phyloP scores from a whole-genome alignment of 2,797 vertebrate species.

The Melanotaenia maccullochi region DNA sequence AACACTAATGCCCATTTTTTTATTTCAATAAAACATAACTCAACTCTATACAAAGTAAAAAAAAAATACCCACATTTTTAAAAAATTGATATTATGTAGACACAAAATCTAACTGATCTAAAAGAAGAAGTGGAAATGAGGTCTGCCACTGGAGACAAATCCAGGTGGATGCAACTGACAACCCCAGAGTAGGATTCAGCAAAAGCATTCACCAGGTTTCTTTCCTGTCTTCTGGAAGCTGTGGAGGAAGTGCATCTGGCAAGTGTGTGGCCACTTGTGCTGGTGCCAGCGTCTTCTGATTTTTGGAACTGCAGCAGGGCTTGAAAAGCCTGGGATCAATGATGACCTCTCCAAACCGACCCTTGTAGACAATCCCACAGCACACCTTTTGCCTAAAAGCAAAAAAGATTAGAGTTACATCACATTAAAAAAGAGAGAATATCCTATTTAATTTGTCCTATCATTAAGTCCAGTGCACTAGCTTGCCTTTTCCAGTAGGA shows the following conservation, averaged over 20 bases:
- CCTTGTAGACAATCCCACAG: slow-evolving; percentile 88
- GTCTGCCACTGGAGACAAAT: slow-evolving; percentile 91
- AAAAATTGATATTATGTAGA: slow-evolving; percentile 52
- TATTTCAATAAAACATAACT: slow-evolving; percentile 67
- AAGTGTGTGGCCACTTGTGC: slow-evolving; percentile 73
- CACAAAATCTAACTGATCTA: slow-evolving; percentile 61
- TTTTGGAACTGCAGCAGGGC: slow-evolving; percentile 86
- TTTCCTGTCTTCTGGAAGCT: slow-evolving; percentile 75
- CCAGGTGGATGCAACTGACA: slow-evolving; percentile 74
- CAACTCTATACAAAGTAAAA: slow-evolving; percentile 71
- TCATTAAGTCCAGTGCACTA: not conserved
- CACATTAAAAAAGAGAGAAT: not conserved
- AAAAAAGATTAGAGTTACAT: not conserved
- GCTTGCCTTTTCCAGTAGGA: slow-evolving; percentile 87
- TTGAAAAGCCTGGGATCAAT: slow-evolving; percentile 88
- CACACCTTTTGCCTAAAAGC: slow-evolving; percentile 85
- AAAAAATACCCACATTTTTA: slow-evolving; percentile 46
- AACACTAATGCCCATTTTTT: slow-evolving; percentile 82
- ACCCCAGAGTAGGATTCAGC: slow-evolving; percentile 57
- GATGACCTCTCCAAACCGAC: slow-evolving; percentile 87
- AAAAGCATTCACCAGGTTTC: slow-evolving; percentile 82
- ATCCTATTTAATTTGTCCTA: accelerated
- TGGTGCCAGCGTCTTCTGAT: slow-evolving; percentile 75
- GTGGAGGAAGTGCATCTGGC: slow-evolving; percentile 69
- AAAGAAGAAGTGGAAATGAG: slow-evolving; percentile 59